phyloP scores from a whole-genome alignment of 2,113 vertebrate genomes.

The Monopterus albus region DNA sequence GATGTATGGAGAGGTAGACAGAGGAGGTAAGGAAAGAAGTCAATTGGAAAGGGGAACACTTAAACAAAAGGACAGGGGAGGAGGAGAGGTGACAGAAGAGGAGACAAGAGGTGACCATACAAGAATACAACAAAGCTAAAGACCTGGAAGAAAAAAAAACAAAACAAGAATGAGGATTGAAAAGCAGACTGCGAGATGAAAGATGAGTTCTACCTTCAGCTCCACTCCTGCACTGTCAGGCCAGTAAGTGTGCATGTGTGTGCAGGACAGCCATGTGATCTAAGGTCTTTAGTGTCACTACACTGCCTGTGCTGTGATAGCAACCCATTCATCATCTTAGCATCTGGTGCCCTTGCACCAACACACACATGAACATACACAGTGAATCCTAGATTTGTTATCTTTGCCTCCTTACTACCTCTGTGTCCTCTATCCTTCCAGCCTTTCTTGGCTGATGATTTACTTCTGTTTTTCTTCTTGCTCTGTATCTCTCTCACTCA shows the following conservation, averaged over 20 bases:
- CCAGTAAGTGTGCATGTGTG: slow-evolving; percentile 17
- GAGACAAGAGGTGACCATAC: background rate
- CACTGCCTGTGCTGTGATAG: slow-evolving; percentile 72
- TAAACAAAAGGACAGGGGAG: background rate
- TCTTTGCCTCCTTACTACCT: slow-evolving; percentile 1
- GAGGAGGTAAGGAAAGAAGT: background rate
- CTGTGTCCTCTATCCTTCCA: slow-evolving; percentile 1
- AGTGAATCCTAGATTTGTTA: slow-evolving; percentile 20
- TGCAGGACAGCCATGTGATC: slow-evolving; percentile 65
- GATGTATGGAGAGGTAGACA: background rate
- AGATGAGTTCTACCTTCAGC: slow-evolving; percentile 55
- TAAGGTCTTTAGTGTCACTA: slow-evolving; percentile 76
- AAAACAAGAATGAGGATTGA: slow-evolving; percentile 5
- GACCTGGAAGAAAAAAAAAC: background rate
- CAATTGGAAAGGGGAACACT: background rate
- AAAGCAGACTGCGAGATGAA: slow-evolving; percentile 14
- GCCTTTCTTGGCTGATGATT: background rate
- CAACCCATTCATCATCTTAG: slow-evolving; percentile 71
- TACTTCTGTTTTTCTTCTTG: background rate
- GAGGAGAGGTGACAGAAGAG: no score
- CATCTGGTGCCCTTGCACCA: slow-evolving; percentile 74
- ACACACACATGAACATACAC: slow-evolving; percentile 4
- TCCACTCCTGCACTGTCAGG: slow-evolving; percentile 31
- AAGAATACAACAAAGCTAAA: background rate
- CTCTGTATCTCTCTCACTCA: background rate